Conservation (phyloP, 2,797 vertebrate genomes). For the Sciaenops ocellatus region DNA sequence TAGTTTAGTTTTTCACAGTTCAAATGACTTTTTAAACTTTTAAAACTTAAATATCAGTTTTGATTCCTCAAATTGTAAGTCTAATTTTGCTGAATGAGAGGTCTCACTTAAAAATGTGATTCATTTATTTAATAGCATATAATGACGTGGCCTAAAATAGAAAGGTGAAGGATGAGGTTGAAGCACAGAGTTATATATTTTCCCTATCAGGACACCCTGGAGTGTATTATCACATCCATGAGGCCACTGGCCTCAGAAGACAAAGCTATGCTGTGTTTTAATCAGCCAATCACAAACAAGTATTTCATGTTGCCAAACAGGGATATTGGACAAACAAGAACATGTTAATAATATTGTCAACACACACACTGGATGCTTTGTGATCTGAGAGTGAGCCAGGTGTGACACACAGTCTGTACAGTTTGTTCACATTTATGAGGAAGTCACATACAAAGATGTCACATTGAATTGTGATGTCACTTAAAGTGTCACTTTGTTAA, state of each 20-base stretch:
- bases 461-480: neutral
- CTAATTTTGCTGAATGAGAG: neutral
- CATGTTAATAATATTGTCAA: conserved; percentile 1
- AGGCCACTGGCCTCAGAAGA: neutral
- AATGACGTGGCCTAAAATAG: neutral
- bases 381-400: conserved; percentile 1
- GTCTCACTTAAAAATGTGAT: neutral
- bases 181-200: neutral
- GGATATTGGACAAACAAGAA: neutral
- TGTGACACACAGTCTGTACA: conserved; percentile 6
- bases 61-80: neutral
- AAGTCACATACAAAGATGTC: conserved; percentile 3
- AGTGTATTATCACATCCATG: neutral
- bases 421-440: conserved; percentile 36
- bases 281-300: neutral
- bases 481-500: neutral
- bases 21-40: neutral
- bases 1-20: neutral
- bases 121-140: neutral
- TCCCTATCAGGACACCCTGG: neutral
- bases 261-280: conserved; percentile 1
- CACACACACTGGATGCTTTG: conserved; percentile 2
- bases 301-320: neutral
- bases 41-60: conserved; percentile 8
- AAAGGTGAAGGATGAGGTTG: neutral